Evolutionary conservation across 2,888 invertebrate species (phyloP), one percentile per base, ranked within the genome.

Genomic region (Heliconius aoede): DNA sequence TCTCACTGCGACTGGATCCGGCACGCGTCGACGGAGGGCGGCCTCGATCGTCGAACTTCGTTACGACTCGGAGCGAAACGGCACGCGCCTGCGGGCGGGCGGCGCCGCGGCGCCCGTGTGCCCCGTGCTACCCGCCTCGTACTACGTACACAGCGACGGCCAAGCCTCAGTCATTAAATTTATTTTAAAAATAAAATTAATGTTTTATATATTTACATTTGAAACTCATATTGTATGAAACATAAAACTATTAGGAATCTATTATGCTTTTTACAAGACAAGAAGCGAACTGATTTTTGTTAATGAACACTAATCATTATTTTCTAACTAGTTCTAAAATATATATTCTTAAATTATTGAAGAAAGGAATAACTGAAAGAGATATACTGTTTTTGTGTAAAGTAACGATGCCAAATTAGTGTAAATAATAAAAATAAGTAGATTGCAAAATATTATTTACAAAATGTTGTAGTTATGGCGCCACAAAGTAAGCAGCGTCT

Each of bases 31-130:
- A 86, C 90, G 89, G 88, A 89, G 92, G 93, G 91, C 88, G 91
- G 90, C 88, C 84, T 91, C 88, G 89, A 90, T 92, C 92, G 93
- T 89, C 91, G 88, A 91, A 92, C 92, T 92, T 93, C 94, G 94
- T 91, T 92, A 91, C 87, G 90, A 87, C 86, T 91, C 93, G 93
- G 90, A 88, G 87, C 86, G 88, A 88, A 92, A 92, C 93, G 93
- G 91, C 92, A 89, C 89, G 90, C 93, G 93, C 91, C 90, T 91
- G 91, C 90, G 91, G 93, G 92, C 89, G 92, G 90, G 89, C 89
- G 83, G 83, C 83, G 78, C 79, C 84, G 89, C 81, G 83, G 82
- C 81, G 83, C 90, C 91, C 90, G 87, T 88, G 86, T 86, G 87
- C 87, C 87, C 88, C 88, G 87, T 88, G 86, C 84, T 86, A 83